phyloP scores from a whole-genome alignment of 2,888 invertebrate species.

The Strigamia crassipes region DNA sequence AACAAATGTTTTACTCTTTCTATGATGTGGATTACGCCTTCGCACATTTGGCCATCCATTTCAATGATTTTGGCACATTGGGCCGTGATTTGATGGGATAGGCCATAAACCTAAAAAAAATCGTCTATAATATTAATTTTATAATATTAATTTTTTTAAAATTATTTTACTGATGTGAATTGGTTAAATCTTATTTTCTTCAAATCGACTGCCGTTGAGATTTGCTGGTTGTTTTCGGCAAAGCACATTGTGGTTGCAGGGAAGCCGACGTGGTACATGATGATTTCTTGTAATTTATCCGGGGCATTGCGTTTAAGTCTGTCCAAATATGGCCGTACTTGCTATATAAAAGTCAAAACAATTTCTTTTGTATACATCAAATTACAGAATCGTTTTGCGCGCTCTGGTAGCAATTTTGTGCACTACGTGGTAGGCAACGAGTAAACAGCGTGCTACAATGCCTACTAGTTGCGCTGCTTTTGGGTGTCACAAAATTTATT shows the following conservation, averaged over 20 bases:
- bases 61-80: slow-evolving; percentile 70
- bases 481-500: too few species aligned
- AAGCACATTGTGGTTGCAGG: slow-evolving; percentile 66
- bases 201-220: slow-evolving; percentile 63
- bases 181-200: slow-evolving; percentile 65
- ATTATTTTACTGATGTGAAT: not conserved
- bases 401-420: too few species aligned
- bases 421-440: too few species aligned
- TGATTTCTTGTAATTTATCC: slow-evolving; percentile 64
- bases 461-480: too few species aligned
- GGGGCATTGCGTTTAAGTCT: slow-evolving; percentile 58
- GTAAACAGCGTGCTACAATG: too few species aligned
- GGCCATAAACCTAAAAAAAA: not conserved
- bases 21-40: slow-evolving; percentile 70
- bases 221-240: slow-evolving; percentile 63
- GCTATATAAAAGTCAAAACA: not conserved
- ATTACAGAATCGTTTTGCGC: too few species aligned
- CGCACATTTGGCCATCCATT: slow-evolving; percentile 70
- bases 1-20: too few species aligned
- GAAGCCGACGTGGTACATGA: slow-evolving; percentile 68
- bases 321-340: slow-evolving; percentile 53
- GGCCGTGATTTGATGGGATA: slow-evolving; percentile 65
- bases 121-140: not conserved
- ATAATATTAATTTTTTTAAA: not conserved
- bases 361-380: too few species aligned